A percentile compares a stretch with the other conserved stretches of the same genome.
These are phyloP conservation scores for Enteromius treurensis DNA, from an alignment of 2,797 vertebrate genomes.

Conservation along the genomic window DNA sequence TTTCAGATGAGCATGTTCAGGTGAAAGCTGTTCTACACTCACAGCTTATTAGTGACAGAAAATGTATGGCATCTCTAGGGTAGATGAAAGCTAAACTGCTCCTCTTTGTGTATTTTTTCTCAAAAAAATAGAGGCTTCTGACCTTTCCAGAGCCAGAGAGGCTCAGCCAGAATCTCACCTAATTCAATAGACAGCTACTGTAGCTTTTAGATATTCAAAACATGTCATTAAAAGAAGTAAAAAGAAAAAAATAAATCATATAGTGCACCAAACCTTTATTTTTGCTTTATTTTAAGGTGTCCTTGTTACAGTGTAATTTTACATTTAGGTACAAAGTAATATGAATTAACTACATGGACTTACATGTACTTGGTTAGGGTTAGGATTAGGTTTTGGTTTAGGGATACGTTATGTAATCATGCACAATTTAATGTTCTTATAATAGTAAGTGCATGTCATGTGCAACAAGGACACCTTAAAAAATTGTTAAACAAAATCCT, in stretches of 20 bases:
- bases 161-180: background rate
- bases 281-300: too few relatives aligned
- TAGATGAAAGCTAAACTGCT: background rate
- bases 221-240: background rate
- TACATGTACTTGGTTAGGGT: too few relatives aligned
- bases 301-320: too few relatives aligned
- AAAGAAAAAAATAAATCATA: background rate
- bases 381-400: too few relatives aligned
- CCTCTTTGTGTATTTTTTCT: background rate
- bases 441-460: too few relatives aligned
- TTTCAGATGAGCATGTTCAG: background rate
- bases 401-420: too few relatives aligned
- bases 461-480: too few relatives aligned
- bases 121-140: background rate
- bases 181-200: background rate
- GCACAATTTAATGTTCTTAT: too few relatives aligned
- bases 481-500: background rate
- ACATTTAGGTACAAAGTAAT: too few relatives aligned
- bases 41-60: background rate
- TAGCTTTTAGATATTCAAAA: background rate
- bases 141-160: background rate
- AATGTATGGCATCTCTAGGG: slow-evolving; percentile 1
- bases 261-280: background rate
- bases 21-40: background rate
- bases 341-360: too few relatives aligned